A percentile compares a stretch with the other conserved stretches of the same genome.
phyloP scores from a whole-genome alignment of 2,797 vertebrate genomes.

The Syndactyla subalaris region DNA sequence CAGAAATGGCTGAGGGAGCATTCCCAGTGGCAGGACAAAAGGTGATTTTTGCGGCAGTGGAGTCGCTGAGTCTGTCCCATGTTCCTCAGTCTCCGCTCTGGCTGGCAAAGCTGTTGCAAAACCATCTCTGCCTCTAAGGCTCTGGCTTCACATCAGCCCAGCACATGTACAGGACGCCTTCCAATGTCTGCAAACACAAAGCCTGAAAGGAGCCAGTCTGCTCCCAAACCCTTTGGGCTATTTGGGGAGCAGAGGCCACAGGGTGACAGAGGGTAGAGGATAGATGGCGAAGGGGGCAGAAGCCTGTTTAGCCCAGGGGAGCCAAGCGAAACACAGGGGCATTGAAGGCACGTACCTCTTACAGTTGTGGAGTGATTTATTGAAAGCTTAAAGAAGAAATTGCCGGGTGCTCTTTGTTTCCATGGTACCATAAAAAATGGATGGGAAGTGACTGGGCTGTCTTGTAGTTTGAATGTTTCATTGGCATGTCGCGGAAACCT shows the following conservation, averaged over 20 bases:
- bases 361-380: slow-evolving; percentile 52
- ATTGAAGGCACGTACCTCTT: neutral
- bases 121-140: neutral
- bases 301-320: neutral
- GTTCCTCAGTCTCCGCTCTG: neutral
- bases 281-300: neutral
- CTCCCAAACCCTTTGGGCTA: neutral
- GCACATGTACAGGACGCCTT: neutral
- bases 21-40: slow-evolving; percentile 20
- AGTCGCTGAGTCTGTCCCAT: neutral
- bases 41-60: neutral
- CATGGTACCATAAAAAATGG: slow-evolving; percentile 70
- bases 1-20: neutral
- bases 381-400: slow-evolving; percentile 30
- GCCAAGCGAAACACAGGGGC: neutral
- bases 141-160: slow-evolving; percentile 12
- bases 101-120: slow-evolving; percentile 33
- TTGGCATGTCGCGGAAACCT: slow-evolving; percentile 62
- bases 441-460: slow-evolving; percentile 67
- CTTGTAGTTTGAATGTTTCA: slow-evolving; percentile 64
- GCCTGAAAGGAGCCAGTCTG: neutral
- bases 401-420: slow-evolving; percentile 59
- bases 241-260: neutral
- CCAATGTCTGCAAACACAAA: slow-evolving; percentile 8
- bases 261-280: neutral